Base-by-base conservation (phyloP, 2,888 invertebrate genomes). In the Eristalis intricaria region DNA sequence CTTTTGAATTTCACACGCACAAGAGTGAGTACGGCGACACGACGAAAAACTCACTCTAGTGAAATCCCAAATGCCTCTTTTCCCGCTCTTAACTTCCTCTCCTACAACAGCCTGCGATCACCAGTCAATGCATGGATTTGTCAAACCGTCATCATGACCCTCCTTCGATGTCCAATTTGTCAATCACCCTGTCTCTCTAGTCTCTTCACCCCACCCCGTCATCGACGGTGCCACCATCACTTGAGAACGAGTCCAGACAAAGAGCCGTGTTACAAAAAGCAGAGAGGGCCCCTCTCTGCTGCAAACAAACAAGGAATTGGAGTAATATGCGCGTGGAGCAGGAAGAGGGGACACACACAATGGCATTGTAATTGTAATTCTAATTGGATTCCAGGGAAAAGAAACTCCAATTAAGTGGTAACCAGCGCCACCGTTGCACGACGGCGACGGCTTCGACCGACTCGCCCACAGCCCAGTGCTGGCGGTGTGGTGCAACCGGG, bases 341-440 rank as follows among this genome's bases (percentile, higher is more conserved):
- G 60, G 13, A 71, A 60, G 38, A 26, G 11, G 10, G 32, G 32
- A 32, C 32, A 15, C 58, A 71, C 10, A 29, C 66, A 65, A 23
- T 60, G 22, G 32, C 26, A 32, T 40, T 65, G 64, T 71, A 71
- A 63, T 79, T 79, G 32, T 66, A 43, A 60, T 79, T 79, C 73
- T 73, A 79, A 79, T 79, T 79, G 79, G 79, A 71, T 79, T 79
- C 66, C 35, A n/a, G 35, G 35, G 43, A 73, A 73, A 50, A 66
- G 79, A 79, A 79, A 79, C 66, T 79, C 29, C 60, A 73, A 66
- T 66, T 79, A 79, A 23, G 26, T 60, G 23, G 26, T 5, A 26
- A 1, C 4, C 26, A 60, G 26, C 15, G 26, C 43, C 60, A 10
- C 35, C 32, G 71, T 8, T 26, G 32, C 32, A 10, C 10, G 10